Evolutionary conservation across 2,797 vertebrate species (phyloP).

Genomic region (Sebastes hopkinsi): DNA sequence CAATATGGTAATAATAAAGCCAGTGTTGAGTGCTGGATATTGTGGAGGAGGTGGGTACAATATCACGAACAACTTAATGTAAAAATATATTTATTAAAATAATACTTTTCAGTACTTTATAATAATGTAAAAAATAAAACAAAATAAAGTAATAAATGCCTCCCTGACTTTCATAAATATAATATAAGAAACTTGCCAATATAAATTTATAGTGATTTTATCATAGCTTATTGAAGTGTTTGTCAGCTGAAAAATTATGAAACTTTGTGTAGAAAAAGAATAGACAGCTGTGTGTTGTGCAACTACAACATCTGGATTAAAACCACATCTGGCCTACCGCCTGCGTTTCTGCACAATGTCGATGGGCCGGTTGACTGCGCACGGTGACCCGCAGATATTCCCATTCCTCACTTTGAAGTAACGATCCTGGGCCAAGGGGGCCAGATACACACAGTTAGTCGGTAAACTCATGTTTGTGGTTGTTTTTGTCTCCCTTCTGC

Average conservation of each 20-base stretch:
- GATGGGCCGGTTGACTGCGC: conserved; percentile 86
- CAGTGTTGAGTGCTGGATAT: not conserved
- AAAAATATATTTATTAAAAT: not conserved
- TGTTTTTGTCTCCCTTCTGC: not conserved
- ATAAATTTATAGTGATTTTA: not conserved
- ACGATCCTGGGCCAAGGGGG: conserved; percentile 74
- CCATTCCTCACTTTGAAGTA: conserved; percentile 78
- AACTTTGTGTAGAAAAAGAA: not conserved
- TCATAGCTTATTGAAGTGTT: not conserved
- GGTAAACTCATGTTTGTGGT: conserved; percentile 83
- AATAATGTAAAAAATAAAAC: not conserved
- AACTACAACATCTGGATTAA: conserved; percentile 49
- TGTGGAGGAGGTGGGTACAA: not conserved
- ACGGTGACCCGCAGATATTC: conserved; percentile 83
- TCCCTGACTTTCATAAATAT: not conserved
- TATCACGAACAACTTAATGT: not conserved
- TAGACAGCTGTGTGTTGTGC: conserved; percentile 13
- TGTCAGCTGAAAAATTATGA: not conserved
- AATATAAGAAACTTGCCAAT: not conserved
- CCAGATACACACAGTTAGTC: conserved; percentile 75
- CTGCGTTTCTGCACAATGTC: conserved; percentile 87
- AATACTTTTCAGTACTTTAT: too few relatives aligned
- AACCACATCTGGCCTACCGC: conserved; percentile 80
- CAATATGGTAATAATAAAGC: not conserved
- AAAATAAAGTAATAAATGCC: not conserved